Base-by-base conservation (phyloP, 2,113 vertebrate genomes). In the Carassius carassius region DNA sequence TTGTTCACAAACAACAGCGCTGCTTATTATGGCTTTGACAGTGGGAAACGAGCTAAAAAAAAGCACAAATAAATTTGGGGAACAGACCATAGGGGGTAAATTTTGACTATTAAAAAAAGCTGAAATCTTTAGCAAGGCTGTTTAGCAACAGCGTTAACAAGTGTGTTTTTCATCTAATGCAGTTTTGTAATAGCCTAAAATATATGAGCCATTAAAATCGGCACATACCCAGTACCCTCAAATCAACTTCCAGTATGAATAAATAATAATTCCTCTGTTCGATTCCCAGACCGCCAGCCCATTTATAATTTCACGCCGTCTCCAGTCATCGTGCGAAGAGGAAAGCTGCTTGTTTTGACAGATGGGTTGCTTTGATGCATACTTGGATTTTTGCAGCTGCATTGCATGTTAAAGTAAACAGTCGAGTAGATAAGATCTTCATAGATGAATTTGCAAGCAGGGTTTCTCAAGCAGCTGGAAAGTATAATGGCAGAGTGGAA, bases 331-430 rank as follows among this genome's bases (percentile, higher is more conserved):
- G 25, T 62, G 19, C 19, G 62, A 14, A 70, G 62, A 83, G 70
- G 82, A 81, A 73, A 87, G 75, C 54, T 63, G 86, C 78, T 83
- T 90, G 80, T 90, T 91, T 90, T 84, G 81, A 90, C 79, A 87
- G 78, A 69, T 70, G 84, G 58, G 72, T n/a, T 32, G 56, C 87
- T 85, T 88, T 83, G 84, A 90, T 86, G 89, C 67, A 21, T 63
- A 84, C 67, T 82, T 88, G 84, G 89, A 88, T 86, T 87, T 88
- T 82, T 90, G 85, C 88, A 88, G 89, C 85, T 90, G 87, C 56
- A 54, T 80, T 82, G 86, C 73, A 86, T 87, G 84, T 86, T 86
- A 86, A 90, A 89, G 84, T 76, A 88, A 89, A 89, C 85, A 88
- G 54, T 25, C n/a, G 23, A 16, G 56, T 62, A 86, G 89, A 91